Base-by-base conservation (phyloP, 2,888 invertebrate species). In the Hydriomena furcata region DNA sequence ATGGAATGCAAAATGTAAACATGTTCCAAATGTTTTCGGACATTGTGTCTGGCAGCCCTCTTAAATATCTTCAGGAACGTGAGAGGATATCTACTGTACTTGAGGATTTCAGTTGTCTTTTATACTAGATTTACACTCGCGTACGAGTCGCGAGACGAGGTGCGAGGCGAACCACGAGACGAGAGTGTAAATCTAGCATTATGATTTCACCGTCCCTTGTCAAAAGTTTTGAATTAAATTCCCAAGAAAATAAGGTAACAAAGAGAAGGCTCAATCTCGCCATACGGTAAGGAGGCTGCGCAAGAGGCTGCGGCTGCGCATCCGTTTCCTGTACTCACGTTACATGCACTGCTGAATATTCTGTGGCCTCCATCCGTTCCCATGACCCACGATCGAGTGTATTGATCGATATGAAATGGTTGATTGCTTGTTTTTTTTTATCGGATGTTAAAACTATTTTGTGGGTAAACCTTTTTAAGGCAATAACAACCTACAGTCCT, bases 291-390 rank as follows among this genome's bases (percentile, higher is more conserved):
- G 60, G 76, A 75, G 76, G 76, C 81, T 84, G 84, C 68, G 34
- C 36, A 43, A 59, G 75, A 75, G 76, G 76, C 81, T 84, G 84
- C 68, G 84, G 83, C 71, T 66, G 63, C 55, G 60, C 78, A 72
- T 83, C 84, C 83, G 79, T 66, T 79, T 83, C 84, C 85, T 79
- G 66, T 68, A 65, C 71, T 81, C 76, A 65, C 58, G 61, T 81
- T 81, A 70, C 79, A n/a, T 12, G 10, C 23, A 46, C 21, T 46
- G 7, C 13, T 12, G 7, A 4, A 7, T 34, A 40, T 21, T 40
- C 46, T 46, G 46, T 32, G 43, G 25, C 0, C 24, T 31, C 17
- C 69, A 68, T 70, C 68, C 73, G 73, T 82, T 84, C 85, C 76
- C 85, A 82, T 78, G 78, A 72, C 70, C 76, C 66, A n/a, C 7